Percentiles rank a stretch among this genome's conserved stretches.
phyloP scores from a whole-genome alignment of 2,797 vertebrate species.

The Esox masquinongy region DNA sequence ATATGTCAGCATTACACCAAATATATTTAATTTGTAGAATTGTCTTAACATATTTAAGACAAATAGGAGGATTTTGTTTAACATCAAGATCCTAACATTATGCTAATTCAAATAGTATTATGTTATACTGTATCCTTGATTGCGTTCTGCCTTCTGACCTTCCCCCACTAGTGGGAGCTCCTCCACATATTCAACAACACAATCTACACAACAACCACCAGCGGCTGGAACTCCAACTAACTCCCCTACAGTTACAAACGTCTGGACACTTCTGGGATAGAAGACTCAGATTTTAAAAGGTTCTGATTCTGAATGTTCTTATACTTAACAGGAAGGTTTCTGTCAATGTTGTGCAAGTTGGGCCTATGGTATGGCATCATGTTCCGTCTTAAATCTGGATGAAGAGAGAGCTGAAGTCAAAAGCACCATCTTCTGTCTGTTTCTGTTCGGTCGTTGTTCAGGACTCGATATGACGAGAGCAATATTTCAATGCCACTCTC shows the following conservation, averaged over 20 bases:
- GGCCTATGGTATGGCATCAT: conserved; percentile 32
- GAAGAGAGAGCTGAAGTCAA: conserved; percentile 31
- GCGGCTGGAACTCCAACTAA: conserved; percentile 43
- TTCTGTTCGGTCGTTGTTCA: conserved; percentile 9
- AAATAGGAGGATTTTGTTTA: conserved; percentile 28
- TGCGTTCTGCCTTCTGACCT: conserved; percentile 35
- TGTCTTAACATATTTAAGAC: conserved; percentile 62
- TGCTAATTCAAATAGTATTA: conserved; percentile 14
- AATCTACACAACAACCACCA: conserved; percentile 39
- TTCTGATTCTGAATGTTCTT: not conserved
- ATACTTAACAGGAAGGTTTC: not conserved
- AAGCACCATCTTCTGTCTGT: conserved; percentile 28
- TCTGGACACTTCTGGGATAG: not conserved
- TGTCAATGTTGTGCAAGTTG: conserved; percentile 53
- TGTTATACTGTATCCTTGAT: conserved; percentile 8
- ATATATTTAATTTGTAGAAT: conserved; percentile 71
- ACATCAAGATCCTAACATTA: conserved; percentile 25
- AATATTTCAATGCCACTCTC: conserved; percentile 39
- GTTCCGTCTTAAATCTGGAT: conserved; percentile 28
- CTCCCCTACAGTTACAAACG: conserved; percentile 43
- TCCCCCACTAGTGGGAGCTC: conserved; percentile 17
- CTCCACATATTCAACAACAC: conserved; percentile 14
- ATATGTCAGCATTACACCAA: conserved; percentile 68
- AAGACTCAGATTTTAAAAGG: not conserved
- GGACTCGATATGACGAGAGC: conserved; percentile 27